These are phyloP conservation scores for Hypomecis punctinalis DNA, from an alignment of 2,888 invertebrate genomes.

Conservation along the genomic window DNA sequence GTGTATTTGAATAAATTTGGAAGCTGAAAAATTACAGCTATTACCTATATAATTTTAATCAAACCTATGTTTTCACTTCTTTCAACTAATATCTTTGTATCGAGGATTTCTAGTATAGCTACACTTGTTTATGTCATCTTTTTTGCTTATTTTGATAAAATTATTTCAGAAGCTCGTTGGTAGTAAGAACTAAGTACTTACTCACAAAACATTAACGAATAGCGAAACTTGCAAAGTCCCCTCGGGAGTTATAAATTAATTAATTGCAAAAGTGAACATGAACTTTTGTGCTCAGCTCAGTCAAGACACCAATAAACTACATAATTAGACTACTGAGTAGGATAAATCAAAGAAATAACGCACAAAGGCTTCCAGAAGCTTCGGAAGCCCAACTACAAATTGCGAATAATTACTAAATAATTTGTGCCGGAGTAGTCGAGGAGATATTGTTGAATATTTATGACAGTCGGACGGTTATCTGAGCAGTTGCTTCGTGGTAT, in stretches of 20 bases:
- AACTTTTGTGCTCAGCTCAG: slow-evolving; percentile 1
- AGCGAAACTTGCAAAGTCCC: slow-evolving; percentile 10
- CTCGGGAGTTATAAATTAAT: slow-evolving; percentile 8
- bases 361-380: slow-evolving; percentile 15
- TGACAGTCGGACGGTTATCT: slow-evolving; percentile 8
- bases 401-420: slow-evolving; percentile 26
- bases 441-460: slow-evolving; percentile 28
- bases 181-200: not conserved
- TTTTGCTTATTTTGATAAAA: too few species aligned
- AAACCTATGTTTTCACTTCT: too few species aligned
- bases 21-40: too few species aligned
- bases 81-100: too few species aligned
- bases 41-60: too few species aligned
- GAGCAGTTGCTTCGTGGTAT: not conserved
- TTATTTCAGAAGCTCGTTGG: not conserved
- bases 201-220: slow-evolving; percentile 2
- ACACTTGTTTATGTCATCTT: too few species aligned
- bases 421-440: slow-evolving; percentile 12
- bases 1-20: too few species aligned
- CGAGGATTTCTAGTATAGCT: too few species aligned
- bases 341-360: slow-evolving; percentile 24
- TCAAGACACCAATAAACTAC: slow-evolving; percentile 5
- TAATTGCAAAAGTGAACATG: slow-evolving; percentile 13
- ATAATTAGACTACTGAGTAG: slow-evolving; percentile 14
- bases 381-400: slow-evolving; percentile 13